These are phyloP conservation scores for Struthio camelus DNA, from an alignment of 2,113 vertebrate genomes.

Conservation along the genomic window DNA sequence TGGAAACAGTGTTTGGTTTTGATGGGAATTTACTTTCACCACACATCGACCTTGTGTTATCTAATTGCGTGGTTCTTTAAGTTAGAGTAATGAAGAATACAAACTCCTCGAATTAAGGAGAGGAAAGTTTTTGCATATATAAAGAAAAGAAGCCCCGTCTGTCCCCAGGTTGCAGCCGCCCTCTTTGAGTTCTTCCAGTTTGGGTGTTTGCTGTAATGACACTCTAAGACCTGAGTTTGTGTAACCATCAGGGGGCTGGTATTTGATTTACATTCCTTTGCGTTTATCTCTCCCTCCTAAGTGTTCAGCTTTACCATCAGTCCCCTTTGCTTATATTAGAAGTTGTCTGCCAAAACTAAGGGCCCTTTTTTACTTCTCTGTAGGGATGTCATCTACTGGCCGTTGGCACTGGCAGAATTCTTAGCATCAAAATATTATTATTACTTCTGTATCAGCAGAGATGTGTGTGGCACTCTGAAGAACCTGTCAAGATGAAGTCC, in stretches of 20 bases:
- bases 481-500: constrained; percentile 44
- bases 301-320: background rate
- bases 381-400: constrained; percentile 5
- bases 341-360: background rate
- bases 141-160: background rate
- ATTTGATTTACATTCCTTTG: background rate
- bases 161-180: background rate
- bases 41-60: background rate
- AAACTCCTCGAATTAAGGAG: background rate
- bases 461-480: constrained; percentile 46
- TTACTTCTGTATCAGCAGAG: constrained; percentile 62
- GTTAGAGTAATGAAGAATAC: background rate
- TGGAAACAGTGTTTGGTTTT: constrained; percentile 18
- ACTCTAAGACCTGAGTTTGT: background rate
- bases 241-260: background rate
- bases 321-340: background rate
- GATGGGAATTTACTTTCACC: background rate
- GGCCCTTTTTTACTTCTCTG: background rate
- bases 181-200: background rate
- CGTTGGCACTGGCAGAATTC: constrained; percentile 32
- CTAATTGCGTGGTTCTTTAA: background rate
- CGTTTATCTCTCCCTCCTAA: background rate
- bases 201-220: background rate
- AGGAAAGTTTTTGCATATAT: background rate
- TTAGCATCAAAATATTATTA: constrained; percentile 60